phyloP scores from a whole-genome alignment of 2,113 vertebrate genomes.

The Morone saxatilis region DNA sequence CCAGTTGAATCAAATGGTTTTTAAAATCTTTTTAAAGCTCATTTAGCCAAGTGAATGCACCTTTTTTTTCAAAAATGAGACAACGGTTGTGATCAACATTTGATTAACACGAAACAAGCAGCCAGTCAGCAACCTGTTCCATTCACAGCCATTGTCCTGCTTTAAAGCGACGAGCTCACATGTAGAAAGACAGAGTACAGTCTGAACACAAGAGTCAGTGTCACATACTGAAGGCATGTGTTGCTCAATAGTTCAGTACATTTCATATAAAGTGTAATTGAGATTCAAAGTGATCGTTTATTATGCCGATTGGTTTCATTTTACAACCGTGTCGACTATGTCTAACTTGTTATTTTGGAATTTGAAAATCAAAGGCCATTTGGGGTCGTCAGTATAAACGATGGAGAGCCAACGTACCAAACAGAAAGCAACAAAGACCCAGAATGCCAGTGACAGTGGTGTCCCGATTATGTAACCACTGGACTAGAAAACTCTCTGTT shows the following conservation, averaged over 20 bases:
- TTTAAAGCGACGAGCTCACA: neutral
- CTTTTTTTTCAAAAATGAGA: neutral
- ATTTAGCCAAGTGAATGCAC: neutral
- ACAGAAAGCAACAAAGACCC: conserved; percentile 38
- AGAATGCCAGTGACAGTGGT: conserved; percentile 29
- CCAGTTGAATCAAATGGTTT: neutral
- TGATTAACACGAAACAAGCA: neutral
- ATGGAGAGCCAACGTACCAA: conserved; percentile 16
- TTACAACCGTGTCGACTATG: neutral
- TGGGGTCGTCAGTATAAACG: neutral
- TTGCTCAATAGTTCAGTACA: no score
- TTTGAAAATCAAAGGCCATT: neutral
- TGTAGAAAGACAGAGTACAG: neutral
- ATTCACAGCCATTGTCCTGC: no score
- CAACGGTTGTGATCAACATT: neutral
- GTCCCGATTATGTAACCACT: conserved; percentile 51
- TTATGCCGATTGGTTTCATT: no score
- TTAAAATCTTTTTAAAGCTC: neutral
- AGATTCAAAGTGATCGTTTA: neutral
- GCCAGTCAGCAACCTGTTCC: neutral
- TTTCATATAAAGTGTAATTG: neutral
- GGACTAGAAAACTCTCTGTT: conserved; percentile 57
- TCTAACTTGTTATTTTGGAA: neutral
- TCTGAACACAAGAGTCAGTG: neutral
- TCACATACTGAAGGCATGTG: neutral